Base-by-base conservation (phyloP, 2,888 invertebrate species). In the Pseudolycoriella hygida region DNA sequence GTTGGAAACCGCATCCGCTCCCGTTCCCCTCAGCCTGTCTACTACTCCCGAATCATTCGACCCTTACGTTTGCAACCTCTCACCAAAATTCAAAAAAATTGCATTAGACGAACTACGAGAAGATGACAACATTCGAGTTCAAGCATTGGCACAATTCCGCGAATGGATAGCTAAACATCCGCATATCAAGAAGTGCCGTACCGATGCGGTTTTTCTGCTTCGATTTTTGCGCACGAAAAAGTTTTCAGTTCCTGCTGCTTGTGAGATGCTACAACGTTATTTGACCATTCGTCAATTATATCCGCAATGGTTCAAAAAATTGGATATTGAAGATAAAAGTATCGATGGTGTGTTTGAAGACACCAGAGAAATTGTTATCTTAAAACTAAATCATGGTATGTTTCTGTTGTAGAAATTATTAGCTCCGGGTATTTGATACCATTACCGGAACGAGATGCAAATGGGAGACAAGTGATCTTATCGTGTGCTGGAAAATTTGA, bases 161-260 rank as follows among this genome's bases (percentile, higher is more conserved):
- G 80, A 86, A 53, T 89, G 87, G 75, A 83, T 88, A 50, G 67
- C 71, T 42, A 87, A 86, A 60, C 86, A 88, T 66, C 81, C 84
- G 0, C 73, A 77, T 46, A 89, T 89, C 52, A 81, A 76, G 55
- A 76, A 74, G 55, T 88, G 88, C 60, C 73, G 88, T 50, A 84
- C 82, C 50, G 80, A 89, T 59, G 66, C 83, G 0, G 74, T 80
- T 6, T 90, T 92, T 58, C 70, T 89, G 14, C 68, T 90, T 38
- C 73, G 89, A 40, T 90, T 90, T 56, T 72, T 90, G 12, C 73
- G 89, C 34, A 85, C 85, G 39, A 86, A 87, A 64, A 90, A 89
- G 60, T 90, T 84, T 66, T 84, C 84, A 31, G 76, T 90, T 17
- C 83, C 84, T 0, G 75, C 82, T 60, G 81, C 90, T 0, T 85